These are phyloP conservation scores for Drosophila mayaguana DNA, from an alignment of 2,888 invertebrate species.

Conservation along the genomic window DNA sequence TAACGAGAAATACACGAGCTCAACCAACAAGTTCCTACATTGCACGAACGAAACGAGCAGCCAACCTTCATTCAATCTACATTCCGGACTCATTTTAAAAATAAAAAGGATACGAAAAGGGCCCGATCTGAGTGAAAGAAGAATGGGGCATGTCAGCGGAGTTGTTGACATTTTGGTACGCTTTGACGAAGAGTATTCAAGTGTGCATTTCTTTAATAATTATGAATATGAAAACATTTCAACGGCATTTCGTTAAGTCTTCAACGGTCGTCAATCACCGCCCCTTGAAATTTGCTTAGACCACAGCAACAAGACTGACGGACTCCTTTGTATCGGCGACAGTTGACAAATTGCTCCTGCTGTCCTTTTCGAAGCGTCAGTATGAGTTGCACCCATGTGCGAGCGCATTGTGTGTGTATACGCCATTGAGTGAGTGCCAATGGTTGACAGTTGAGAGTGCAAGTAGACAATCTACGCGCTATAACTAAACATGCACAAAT, in stretches of 20 bases:
- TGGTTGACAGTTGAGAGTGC: slow-evolving; percentile 24
- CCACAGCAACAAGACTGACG: slow-evolving; percentile 37
- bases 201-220: slow-evolving; percentile 78
- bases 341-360: slow-evolving; percentile 73
- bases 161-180: slow-evolving; percentile 70
- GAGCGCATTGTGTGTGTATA: slow-evolving; percentile 6
- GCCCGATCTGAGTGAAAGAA: not conserved
- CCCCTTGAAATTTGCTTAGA: slow-evolving; percentile 46
- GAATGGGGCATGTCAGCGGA: slow-evolving; percentile 55
- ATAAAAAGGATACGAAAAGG: slow-evolving; percentile 21
- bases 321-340: slow-evolving; percentile 63
- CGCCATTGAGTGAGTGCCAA: slow-evolving; percentile 11
- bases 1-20: slow-evolving; percentile 45
- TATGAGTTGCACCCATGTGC: slow-evolving; percentile 2
- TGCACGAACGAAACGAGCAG: slow-evolving; percentile 39
- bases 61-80: slow-evolving; percentile 9
- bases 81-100: slow-evolving; percentile 17
- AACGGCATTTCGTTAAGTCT: slow-evolving; percentile 49
- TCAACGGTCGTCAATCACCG: slow-evolving; percentile 68
- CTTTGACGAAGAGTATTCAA: slow-evolving; percentile 56
- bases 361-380: slow-evolving; percentile 62
- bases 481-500: not conserved
- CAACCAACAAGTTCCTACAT: slow-evolving; percentile 50
- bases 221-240: slow-evolving; percentile 70
- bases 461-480: slow-evolving; percentile 8